A percentile compares a stretch with the other conserved stretches of the same genome.
Conservation (phyloP, 2,113 vertebrate species). For the Edolisoma coerulescens region DNA sequence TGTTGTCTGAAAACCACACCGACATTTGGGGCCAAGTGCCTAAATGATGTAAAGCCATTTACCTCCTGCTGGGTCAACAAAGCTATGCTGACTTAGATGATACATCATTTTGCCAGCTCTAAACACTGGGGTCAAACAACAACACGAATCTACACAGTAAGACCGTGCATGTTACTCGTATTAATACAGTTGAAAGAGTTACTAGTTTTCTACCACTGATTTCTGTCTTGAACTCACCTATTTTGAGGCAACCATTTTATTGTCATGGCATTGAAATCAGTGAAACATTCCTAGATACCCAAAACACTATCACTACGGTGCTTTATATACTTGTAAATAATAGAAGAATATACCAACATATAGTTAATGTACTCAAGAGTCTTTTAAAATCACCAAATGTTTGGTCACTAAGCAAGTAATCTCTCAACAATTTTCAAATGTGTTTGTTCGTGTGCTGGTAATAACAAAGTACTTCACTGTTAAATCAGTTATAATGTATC, state of each 20-base stretch:
- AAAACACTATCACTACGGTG: neutral
- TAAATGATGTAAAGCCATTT: neutral
- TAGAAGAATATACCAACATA: neutral
- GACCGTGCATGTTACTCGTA: neutral
- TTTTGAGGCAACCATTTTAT: neutral
- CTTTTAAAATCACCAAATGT: neutral
- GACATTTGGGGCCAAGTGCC: neutral
- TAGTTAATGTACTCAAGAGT: neutral
- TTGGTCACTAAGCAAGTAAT: neutral
- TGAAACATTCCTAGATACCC: neutral
- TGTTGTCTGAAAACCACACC: neutral
- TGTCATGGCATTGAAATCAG: neutral
- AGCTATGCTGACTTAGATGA: neutral
- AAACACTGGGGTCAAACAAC: neutral
- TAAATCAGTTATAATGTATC: neutral
- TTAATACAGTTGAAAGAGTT: neutral
- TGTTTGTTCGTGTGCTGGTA: neutral
- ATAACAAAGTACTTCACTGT: neutral
- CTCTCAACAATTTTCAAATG: neutral
- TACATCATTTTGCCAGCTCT: neutral
- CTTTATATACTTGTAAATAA: neutral
- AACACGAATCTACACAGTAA: neutral
- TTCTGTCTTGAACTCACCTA: neutral
- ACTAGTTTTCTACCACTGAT: neutral
- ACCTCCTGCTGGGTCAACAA: neutral